Percentiles rank a stretch among this genome's conserved stretches.
These are phyloP conservation scores for Rapana venosa DNA, from an alignment of 2,888 invertebrate species.

Conservation along the genomic window DNA sequence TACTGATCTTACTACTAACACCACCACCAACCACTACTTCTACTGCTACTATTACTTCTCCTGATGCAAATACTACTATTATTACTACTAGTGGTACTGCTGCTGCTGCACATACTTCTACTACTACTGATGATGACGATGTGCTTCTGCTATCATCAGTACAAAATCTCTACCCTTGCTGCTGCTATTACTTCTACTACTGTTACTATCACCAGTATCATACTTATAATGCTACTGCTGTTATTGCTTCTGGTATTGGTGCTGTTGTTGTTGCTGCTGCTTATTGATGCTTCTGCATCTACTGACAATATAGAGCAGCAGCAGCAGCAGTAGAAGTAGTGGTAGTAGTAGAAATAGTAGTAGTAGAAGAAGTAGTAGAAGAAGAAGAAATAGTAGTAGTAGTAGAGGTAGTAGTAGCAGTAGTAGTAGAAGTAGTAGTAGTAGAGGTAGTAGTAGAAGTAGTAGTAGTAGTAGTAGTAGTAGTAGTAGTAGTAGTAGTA, in stretches of 20 bases:
- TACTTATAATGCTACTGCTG: not conserved
- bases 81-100: too few species aligned
- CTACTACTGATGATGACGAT: too few species aligned
- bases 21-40: not conserved
- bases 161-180: not conserved
- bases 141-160: too few species aligned
- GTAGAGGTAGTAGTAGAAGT: conserved; percentile 43
- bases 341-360: conserved; percentile 39
- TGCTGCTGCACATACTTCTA: too few species aligned
- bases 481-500: conserved; percentile 39
- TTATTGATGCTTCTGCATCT: not conserved
- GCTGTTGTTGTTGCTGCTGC: not conserved
- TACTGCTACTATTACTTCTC: not conserved
- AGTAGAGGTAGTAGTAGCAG: conserved; percentile 40
- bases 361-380: conserved; percentile 37
- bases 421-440: conserved; percentile 46
- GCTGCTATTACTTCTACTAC: not conserved
- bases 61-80: not conserved
- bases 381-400: conserved; percentile 42
- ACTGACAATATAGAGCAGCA: not conserved
- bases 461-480: conserved; percentile 43
- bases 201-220: not conserved
- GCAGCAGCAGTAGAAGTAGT: conserved; percentile 29
- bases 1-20: not conserved
- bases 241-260: not conserved